Evolutionary conservation across 2,797 vertebrate genomes (phyloP), one percentile per base, ranked within the genome.

Genomic region (Sebastes reedi): DNA sequence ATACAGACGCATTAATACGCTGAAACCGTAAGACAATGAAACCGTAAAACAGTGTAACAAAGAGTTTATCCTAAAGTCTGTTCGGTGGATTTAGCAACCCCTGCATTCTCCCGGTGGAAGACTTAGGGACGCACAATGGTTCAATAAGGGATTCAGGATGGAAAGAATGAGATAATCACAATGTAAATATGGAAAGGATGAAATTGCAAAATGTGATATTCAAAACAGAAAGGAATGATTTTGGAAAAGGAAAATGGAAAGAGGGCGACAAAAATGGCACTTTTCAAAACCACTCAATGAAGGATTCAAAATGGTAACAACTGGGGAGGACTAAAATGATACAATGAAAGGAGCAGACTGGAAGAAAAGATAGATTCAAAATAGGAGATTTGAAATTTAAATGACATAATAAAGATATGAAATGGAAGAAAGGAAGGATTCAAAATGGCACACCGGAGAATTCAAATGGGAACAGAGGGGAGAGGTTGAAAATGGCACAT

Each of bases 1-100:
- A 79, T 29, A 30, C 59, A 50, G 36, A 65, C n/a, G 27, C 25
- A 67, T 67, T 59, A 72, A 81, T n/a, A 60, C 18, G 3, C 13
- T 42, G 55, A 71, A 65, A 79, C 60, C 72, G 67, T 66, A 13
- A 36, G 70, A 86, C 78, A 83, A 79, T 52, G 46, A 56, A 59
- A 54, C 67, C 71, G 32, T 46, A 36, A 72, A 58, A 75, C n/a
- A 59, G 50, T 27, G 39, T 22, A 79, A 79, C 42, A 77, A 67
- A 77, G 55, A 79, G 22, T 66, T 71, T 20, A 79, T 76, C 36
- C 24, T n/a, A 2, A 62, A 60, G 66, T 68, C 36, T 59, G 14
- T 75, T 27, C 11, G 22, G 34, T 56, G 64, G 61, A 34, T 81
- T 81, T 20, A 66, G 8, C 20, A 72, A 42, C 10, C 72, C n/a